Percentiles rank a stretch among this genome's conserved stretches.
phyloP scores from a whole-genome alignment of 1,140 invertebrate species.

The Scaptomyza pallida region DNA sequence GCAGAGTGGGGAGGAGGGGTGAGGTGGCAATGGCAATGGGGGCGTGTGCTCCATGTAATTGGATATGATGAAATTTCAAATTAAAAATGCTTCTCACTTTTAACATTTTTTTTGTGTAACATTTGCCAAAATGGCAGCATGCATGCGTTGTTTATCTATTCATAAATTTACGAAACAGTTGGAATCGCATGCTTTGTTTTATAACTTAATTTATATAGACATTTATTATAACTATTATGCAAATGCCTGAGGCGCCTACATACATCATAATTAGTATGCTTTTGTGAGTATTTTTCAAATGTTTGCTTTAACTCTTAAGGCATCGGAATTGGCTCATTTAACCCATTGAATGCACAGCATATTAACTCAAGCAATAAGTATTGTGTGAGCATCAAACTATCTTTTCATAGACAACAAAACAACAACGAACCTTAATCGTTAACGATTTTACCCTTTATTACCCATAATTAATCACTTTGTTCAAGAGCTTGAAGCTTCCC shows the following conservation, averaged over 20 bases:
- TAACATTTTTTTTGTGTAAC: neutral
- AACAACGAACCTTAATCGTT: conserved; percentile 26
- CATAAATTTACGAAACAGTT: conserved; percentile 7
- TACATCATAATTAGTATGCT: neutral
- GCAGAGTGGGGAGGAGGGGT: too few relatives aligned
- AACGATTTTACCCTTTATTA: conserved; percentile 70
- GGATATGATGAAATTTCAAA: conserved; percentile 23
- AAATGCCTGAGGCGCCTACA: too few relatives aligned
- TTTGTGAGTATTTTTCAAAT: neutral
- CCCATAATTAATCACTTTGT: conserved; percentile 69
- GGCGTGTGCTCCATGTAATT: conserved; percentile 15
- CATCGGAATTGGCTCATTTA: conserved; percentile 45
- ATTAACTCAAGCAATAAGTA: conserved; percentile 49
- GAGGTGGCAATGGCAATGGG: too few relatives aligned
- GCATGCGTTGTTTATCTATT: neutral
- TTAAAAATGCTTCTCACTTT: conserved; percentile 7
- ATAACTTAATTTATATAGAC: neutral
- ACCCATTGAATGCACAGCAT: conserved; percentile 38
- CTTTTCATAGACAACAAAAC: conserved; percentile 32
- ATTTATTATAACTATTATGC: neutral
- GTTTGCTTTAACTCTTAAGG: neutral
- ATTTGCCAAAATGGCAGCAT: neutral
- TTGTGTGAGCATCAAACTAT: conserved; percentile 46
- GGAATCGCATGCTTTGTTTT: neutral
- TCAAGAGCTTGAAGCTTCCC: conserved; percentile 2